Evolutionary conservation across 2,113 vertebrate species (phyloP), one percentile per base, ranked within the genome.

Genomic region (Casuarius casuarius): DNA sequence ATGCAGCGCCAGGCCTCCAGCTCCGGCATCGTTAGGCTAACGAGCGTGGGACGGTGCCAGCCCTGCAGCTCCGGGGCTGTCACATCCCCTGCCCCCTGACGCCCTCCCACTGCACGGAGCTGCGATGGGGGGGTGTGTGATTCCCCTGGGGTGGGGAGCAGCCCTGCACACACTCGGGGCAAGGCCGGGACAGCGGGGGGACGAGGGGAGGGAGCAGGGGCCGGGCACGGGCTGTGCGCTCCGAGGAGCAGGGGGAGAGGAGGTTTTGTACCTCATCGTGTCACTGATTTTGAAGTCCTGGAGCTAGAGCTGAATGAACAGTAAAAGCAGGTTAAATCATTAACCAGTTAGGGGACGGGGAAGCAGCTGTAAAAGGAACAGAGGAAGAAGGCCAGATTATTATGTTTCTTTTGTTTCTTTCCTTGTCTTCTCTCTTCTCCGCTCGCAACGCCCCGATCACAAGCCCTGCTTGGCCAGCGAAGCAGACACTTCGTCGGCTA

Each of bases 401-500:
- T 96, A 68, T 92, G 7, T 92, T 92, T 73, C 33, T 54, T 88
- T 74, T 42, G 82, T 97, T 95, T 93, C 89, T 92, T 74, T 96
- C 83, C 67, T 92, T 12, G 6, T 95, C 76, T 91, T 48, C 95
- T 95, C 97, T 97, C 91, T 49, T 52, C 97, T 92, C 87, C 83
- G 42, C 78, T 46, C 12, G 77, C 96, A 31, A 1, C 21, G 78
- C 96, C 49, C 97, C 92, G 79, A 99, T 99, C 99, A 99, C 99
- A 99, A 99, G 98, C 99, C 99, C 97, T 99, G 99, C 96, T 99
- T 98, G 98, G 99, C 99, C 98, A 99, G 98, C 79, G 99, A 99
- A 90, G 99, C 99, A 1, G 99, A 99, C 97, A 99, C 99, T 97
- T 99, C 99, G 84, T 99, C 99, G 2, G 99, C 99, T 76, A 99